phyloP scores from a whole-genome alignment of 2,797 vertebrate species.

The Rhodeus uyekii region DNA sequence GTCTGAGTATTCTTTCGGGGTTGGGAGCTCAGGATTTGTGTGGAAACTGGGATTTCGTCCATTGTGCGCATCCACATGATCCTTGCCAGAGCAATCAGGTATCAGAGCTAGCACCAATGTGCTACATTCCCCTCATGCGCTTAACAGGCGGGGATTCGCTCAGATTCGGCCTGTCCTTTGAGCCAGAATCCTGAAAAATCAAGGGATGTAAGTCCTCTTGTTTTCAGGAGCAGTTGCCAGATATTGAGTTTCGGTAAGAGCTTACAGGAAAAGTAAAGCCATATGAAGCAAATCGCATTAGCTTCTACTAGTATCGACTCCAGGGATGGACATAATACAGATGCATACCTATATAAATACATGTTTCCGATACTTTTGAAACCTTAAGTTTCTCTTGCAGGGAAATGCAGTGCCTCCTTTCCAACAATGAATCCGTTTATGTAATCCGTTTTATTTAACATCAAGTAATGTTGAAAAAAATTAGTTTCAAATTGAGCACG shows the following conservation, averaged over 20 bases:
- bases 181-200: constrained; percentile 67
- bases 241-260: constrained; percentile 52
- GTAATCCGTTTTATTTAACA: constrained; percentile 57
- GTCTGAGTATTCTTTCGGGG: neutral
- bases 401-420: constrained; percentile 58
- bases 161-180: constrained; percentile 67
- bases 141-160: constrained; percentile 67
- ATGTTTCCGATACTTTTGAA: constrained; percentile 45
- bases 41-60: constrained; percentile 76
- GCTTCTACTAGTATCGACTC: constrained; percentile 72
- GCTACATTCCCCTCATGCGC: constrained; percentile 65
- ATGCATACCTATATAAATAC: constrained; percentile 7
- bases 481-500: constrained; percentile 63
- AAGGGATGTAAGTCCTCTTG: constrained; percentile 68
- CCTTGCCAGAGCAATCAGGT: constrained; percentile 74
- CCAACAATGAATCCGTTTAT: constrained; percentile 59
- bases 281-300: constrained; percentile 70
- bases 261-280: constrained; percentile 67
- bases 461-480: constrained; percentile 62
- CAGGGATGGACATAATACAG: constrained; percentile 12
- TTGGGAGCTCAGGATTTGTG: constrained; percentile 74
- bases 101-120: constrained; percentile 66
- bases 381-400: constrained; percentile 5
- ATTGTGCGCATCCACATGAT: constrained; percentile 73
- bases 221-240: constrained; percentile 70